A percentile compares a stretch with the other conserved stretches of the same genome.
These are phyloP conservation scores for Lasioglossum albipes DNA, from an alignment of 1,140 invertebrate genomes.

Conservation along the genomic window DNA sequence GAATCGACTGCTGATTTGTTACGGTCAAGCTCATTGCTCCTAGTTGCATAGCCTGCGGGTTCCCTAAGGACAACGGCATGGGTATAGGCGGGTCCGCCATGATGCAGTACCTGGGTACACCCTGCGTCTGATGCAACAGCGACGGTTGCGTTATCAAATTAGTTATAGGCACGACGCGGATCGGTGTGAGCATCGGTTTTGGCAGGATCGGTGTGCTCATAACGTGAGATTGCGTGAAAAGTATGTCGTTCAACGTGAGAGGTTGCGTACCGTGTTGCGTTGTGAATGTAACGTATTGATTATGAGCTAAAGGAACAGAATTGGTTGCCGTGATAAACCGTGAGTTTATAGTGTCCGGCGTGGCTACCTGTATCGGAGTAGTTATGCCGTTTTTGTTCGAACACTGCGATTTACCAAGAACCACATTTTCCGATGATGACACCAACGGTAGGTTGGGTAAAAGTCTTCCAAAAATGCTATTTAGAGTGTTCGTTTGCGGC, in stretches of 20 bases:
- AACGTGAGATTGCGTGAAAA: slow-evolving; percentile 56
- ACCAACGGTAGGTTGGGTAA: slow-evolving; percentile 63
- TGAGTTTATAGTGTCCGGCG: neutral
- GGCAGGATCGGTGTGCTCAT: slow-evolving; percentile 54
- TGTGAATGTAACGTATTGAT: slow-evolving; percentile 44
- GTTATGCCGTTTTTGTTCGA: slow-evolving; percentile 6
- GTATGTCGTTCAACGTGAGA: slow-evolving; percentile 64
- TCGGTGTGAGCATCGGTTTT: slow-evolving; percentile 68
- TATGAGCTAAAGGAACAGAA: slow-evolving; percentile 19
- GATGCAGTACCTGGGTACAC: slow-evolving; percentile 75
- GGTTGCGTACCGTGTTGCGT: slow-evolving; percentile 50
- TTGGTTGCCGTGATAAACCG: neutral
- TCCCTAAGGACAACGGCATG: neutral
- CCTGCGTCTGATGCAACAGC: slow-evolving; percentile 72
- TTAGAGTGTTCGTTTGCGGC: slow-evolving; percentile 20
- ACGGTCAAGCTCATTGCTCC: neutral
- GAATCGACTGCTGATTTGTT: slow-evolving; percentile 8
- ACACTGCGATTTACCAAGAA: neutral
- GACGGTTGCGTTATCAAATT: slow-evolving; percentile 74
- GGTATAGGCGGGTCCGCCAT: slow-evolving; percentile 64
- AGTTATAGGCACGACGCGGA: slow-evolving; percentile 74
- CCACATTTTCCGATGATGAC: slow-evolving; percentile 57
- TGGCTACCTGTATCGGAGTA: neutral
- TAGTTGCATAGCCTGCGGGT: neutral
- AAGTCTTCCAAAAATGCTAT: slow-evolving; percentile 61